Percentiles rank a stretch among this genome's conserved stretches.
Evolutionary conservation across 2,113 vertebrate genomes (phyloP).

Genomic region (Archilochus colubris): DNA sequence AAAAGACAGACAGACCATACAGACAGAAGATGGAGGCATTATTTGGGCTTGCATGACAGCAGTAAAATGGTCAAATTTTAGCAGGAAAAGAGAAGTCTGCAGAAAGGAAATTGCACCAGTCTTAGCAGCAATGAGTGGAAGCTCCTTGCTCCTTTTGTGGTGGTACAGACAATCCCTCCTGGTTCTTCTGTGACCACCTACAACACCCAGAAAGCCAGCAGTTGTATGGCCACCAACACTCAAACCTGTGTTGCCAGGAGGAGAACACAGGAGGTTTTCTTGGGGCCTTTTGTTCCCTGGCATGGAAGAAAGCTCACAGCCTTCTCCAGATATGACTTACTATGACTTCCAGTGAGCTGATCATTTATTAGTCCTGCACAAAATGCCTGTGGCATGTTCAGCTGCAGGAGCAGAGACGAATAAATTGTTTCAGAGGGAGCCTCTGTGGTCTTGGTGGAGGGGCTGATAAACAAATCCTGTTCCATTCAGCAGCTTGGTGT

Average conservation of each 20-base stretch:
- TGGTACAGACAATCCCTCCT: background rate
- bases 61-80: background rate
- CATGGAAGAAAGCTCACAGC: background rate
- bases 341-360: background rate
- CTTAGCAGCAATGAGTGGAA: background rate
- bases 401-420: conserved; percentile 25
- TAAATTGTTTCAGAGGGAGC: conserved; percentile 31
- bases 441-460: background rate
- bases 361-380: background rate
- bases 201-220: background rate
- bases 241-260: background rate
- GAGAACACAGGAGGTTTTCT: background rate
- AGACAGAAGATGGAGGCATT: background rate
- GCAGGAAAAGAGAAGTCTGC: background rate
- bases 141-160: background rate
- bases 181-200: background rate
- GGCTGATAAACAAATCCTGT: conserved; percentile 42
- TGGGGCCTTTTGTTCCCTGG: background rate
- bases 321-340: background rate
- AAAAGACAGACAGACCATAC: background rate
- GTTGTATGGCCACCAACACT: background rate
- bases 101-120: background rate
- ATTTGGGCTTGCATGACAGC: background rate
- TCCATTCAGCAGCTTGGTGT: conserved; percentile 33
- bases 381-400: background rate